phyloP scores from a whole-genome alignment of 92 coral and sea anemone species.

The Parazoanthus darwini region DNA sequence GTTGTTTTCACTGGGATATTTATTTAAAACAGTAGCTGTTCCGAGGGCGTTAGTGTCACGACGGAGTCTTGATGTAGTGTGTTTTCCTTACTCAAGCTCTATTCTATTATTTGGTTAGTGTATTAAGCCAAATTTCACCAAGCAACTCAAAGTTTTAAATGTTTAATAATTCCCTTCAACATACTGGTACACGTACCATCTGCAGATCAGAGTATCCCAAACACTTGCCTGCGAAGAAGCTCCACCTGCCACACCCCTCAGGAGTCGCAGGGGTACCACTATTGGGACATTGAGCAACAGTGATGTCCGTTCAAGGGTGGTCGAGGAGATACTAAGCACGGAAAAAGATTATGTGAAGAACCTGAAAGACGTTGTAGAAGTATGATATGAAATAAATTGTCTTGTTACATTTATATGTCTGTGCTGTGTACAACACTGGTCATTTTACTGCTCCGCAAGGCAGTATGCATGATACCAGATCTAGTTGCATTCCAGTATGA shows the following conservation, averaged over 20 bases:
- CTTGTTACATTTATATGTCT: not conserved
- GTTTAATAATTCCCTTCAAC: not conserved
- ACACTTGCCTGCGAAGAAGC: constrained; percentile 73
- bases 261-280: constrained; percentile 76
- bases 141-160: no score
- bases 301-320: constrained; percentile 87
- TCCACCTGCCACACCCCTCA: constrained; percentile 73
- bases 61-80: no score
- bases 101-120: no score
- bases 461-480: no score
- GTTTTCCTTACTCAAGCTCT: no score
- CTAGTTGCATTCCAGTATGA: no score
- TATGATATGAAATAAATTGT: constrained; percentile 17
- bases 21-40: no score
- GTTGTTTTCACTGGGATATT: no score
- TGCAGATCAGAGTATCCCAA: constrained; percentile 80
- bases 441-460: not conserved
- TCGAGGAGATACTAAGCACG: constrained; percentile 85
- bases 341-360: constrained; percentile 96
- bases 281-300: constrained; percentile 79
- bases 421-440: not conserved
- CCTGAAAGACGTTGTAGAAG: constrained; percentile 93
- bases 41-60: no score
- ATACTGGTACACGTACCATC: not conserved
- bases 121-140: no score